These are phyloP conservation scores for Smittia aterrima DNA, from an alignment of 2,888 invertebrate genomes.

Conservation along the genomic window DNA sequence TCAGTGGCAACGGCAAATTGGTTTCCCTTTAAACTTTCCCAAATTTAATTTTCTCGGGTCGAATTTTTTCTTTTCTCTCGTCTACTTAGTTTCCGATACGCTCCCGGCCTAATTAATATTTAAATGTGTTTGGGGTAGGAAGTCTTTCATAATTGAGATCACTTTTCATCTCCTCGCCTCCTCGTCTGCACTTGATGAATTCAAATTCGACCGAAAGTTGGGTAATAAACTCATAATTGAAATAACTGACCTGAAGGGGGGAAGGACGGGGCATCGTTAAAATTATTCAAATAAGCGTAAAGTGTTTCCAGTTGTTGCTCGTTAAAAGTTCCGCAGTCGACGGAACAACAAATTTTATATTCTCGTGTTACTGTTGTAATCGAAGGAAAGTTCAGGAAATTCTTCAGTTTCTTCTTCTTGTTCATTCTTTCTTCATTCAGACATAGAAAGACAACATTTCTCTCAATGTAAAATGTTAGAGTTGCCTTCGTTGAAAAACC, in stretches of 20 bases:
- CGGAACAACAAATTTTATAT: conserved; percentile 9
- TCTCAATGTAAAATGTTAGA: conserved; percentile 38
- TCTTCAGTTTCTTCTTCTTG: not conserved
- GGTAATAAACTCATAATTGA: conserved; percentile 19
- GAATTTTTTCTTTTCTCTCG: not conserved
- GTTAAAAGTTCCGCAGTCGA: not conserved
- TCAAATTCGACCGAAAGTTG: not conserved
- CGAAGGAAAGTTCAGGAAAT: not conserved
- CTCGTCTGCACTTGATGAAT: not conserved
- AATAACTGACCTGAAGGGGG: conserved; percentile 35
- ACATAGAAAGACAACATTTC: not conserved
- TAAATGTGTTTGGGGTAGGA: not conserved
- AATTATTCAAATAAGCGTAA: conserved; percentile 38
- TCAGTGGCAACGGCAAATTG: not conserved
- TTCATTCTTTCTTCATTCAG: not conserved
- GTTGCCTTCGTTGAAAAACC: conserved; percentile 36
- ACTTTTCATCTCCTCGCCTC: not conserved
- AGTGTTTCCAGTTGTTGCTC: conserved; percentile 19
- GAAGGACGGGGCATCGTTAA: conserved; percentile 21
- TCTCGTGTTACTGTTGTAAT: no score
- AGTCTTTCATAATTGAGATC: conserved; percentile 9
- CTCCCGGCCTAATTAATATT: conserved; percentile 17
- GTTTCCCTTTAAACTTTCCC: not conserved
- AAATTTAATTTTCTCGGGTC: not conserved
- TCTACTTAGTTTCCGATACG: not conserved